Evolutionary conservation across 1,140 invertebrate species (phyloP).

Genomic region (Amyelois transitella): DNA sequence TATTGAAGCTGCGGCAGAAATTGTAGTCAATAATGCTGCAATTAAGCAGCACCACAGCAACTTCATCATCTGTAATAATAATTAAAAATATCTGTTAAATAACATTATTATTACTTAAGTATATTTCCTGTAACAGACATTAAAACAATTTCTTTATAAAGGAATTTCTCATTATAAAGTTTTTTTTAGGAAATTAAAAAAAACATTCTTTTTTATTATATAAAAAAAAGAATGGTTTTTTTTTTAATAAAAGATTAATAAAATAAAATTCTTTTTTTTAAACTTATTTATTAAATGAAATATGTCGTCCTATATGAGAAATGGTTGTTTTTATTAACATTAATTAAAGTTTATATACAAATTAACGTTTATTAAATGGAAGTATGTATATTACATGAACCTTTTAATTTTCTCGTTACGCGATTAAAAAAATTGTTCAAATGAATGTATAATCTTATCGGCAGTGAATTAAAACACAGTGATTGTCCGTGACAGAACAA

Average conservation of each 20-base stretch:
- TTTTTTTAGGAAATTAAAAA: too few relatives aligned
- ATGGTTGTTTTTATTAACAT: too few relatives aligned
- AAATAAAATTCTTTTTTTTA: too few relatives aligned
- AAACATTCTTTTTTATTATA: too few relatives aligned
- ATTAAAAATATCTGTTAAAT: background rate
- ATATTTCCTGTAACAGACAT: background rate
- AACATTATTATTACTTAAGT: background rate
- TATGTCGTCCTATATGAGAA: too few relatives aligned
- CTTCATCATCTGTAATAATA: slow-evolving; percentile 54
- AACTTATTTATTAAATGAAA: too few relatives aligned
- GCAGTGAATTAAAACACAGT: background rate
- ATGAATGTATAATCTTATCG: background rate
- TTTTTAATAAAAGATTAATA: too few relatives aligned
- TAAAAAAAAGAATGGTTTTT: too few relatives aligned
- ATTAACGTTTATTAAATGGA: too few relatives aligned
- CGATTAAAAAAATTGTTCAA: background rate
- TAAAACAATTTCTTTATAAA: too few relatives aligned
- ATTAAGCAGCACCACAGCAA: slow-evolving; percentile 40
- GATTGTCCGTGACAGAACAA: background rate
- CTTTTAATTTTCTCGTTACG: background rate
- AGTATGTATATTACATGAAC: background rate
- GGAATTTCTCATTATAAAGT: too few relatives aligned
- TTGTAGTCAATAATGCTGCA: slow-evolving; percentile 23
- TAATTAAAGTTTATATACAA: too few relatives aligned
- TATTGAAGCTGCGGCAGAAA: slow-evolving; percentile 38